Evolutionary conservation across 2,888 invertebrate species (phyloP).

Genomic region (Rhagonycha lutea): DNA sequence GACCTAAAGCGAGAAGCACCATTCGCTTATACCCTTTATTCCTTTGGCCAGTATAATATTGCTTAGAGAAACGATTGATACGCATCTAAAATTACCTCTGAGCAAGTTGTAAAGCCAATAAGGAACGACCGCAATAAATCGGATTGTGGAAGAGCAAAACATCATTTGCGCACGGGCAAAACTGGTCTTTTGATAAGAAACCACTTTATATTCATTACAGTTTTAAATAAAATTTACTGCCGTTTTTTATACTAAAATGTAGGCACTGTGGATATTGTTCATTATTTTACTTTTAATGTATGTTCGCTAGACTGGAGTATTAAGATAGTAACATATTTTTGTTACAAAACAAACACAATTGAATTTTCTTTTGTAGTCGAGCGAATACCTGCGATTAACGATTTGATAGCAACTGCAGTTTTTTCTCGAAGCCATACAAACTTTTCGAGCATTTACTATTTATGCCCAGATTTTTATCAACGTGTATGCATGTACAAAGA

Average conservation of each 20-base stretch:
- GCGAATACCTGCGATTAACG: neutral
- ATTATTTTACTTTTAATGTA: neutral
- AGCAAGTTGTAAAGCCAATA: constrained; percentile 24
- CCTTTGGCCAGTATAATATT: constrained; percentile 20
- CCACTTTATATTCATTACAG: constrained; percentile 22
- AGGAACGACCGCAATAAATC: constrained; percentile 34
- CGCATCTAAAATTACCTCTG: constrained; percentile 31
- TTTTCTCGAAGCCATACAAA: neutral
- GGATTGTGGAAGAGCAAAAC: constrained; percentile 26
- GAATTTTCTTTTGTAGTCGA: neutral
- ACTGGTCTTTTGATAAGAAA: constrained; percentile 25
- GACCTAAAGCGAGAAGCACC: constrained; percentile 18
- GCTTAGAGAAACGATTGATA: constrained; percentile 27
- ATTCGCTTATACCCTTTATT: constrained; percentile 9
- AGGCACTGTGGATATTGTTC: neutral
- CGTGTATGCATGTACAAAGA: neutral
- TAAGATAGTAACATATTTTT: neutral
- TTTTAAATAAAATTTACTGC: constrained; percentile 19
- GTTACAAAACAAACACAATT: neutral
- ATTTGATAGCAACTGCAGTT: neutral
- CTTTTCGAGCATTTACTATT: neutral
- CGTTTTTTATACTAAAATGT: constrained; percentile 1
- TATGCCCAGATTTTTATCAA: neutral
- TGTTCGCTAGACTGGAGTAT: neutral
- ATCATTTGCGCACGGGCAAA: constrained; percentile 20